A percentile compares a stretch with the other conserved stretches of the same genome.
Conservation (phyloP, 2,797 vertebrate species). For the Danio aesculapii region DNA sequence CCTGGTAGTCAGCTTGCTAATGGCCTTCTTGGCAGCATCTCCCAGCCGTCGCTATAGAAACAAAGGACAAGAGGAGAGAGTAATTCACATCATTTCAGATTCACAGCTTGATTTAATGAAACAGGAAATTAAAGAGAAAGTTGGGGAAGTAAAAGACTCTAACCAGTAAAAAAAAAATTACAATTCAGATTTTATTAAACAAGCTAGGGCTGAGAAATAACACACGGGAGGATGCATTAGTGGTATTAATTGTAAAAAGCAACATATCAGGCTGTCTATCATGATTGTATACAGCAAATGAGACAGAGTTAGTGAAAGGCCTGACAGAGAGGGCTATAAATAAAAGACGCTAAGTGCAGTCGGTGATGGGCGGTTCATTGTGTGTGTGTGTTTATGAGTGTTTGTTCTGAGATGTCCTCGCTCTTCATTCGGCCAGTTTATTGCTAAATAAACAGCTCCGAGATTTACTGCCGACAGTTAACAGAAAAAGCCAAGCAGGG, state of each 20-base stretch:
- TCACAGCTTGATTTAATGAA: slow-evolving; percentile 14
- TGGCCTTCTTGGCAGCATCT: slow-evolving; percentile 96
- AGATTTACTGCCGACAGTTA: slow-evolving; percentile 41
- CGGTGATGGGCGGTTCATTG: slow-evolving; percentile 15
- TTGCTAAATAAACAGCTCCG: slow-evolving; percentile 40
- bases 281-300: slow-evolving; percentile 1
- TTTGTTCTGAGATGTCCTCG: slow-evolving; percentile 34
- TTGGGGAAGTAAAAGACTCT: slow-evolving; percentile 5
- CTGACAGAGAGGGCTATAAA: slow-evolving; percentile 12
- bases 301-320: slow-evolving; percentile 22
- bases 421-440: slow-evolving; percentile 39
- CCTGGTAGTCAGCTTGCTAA: slow-evolving; percentile 93
- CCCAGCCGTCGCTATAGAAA: slow-evolving; percentile 91
- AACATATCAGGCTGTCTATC: slow-evolving; percentile 13
- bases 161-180: background rate
- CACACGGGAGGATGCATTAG: background rate
- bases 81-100: slow-evolving; percentile 30
- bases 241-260: slow-evolving; percentile 9
- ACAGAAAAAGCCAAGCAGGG: slow-evolving; percentile 31
- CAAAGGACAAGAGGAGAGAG: slow-evolving; percentile 57
- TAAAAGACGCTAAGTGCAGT: slow-evolving; percentile 15
- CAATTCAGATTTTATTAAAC: slow-evolving; percentile 5
- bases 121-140: slow-evolving; percentile 25
- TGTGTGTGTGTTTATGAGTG: slow-evolving; percentile 47
- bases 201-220: background rate